These are phyloP conservation scores for Harpagoxenus sublaevis DNA, from an alignment of 2,888 invertebrate genomes.

Conservation along the genomic window DNA sequence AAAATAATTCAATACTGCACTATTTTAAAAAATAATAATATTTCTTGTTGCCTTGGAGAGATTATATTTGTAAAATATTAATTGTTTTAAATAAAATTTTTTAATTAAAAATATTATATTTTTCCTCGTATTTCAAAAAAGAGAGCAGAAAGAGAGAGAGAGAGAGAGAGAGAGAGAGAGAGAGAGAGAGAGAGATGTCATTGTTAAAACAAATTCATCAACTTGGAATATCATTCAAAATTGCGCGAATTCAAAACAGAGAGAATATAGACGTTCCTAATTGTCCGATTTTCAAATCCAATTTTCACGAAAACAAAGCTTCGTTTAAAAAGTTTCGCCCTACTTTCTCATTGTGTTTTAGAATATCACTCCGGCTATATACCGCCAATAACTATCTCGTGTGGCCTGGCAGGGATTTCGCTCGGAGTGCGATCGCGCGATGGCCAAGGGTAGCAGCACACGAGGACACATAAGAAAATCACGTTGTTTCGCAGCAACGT, in stretches of 20 bases:
- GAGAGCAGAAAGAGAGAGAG: background rate
- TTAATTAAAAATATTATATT: constrained; percentile 1
- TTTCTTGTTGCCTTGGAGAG: background rate
- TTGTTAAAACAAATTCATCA: constrained; percentile 12
- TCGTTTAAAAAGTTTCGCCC: background rate
- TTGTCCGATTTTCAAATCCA: background rate
- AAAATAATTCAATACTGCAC: background rate
- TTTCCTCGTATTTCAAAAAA: background rate
- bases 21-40: background rate
- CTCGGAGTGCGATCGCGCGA: background rate
- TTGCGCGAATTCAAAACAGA: background rate
- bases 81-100: background rate
- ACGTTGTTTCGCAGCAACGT: constrained; percentile 5
- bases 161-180: background rate
- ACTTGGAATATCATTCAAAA: background rate
- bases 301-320: constrained; percentile 9
- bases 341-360: background rate
- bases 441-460: background rate
- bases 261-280: background rate
- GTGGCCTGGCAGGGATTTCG: background rate
- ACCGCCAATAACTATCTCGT: background rate
- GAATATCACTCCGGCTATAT: background rate
- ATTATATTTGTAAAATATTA: background rate
- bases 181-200: too few relatives aligned
- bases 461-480: background rate